Evolutionary conservation across 2,797 vertebrate genomes (phyloP).

Genomic region (Malurus leucopterus): DNA sequence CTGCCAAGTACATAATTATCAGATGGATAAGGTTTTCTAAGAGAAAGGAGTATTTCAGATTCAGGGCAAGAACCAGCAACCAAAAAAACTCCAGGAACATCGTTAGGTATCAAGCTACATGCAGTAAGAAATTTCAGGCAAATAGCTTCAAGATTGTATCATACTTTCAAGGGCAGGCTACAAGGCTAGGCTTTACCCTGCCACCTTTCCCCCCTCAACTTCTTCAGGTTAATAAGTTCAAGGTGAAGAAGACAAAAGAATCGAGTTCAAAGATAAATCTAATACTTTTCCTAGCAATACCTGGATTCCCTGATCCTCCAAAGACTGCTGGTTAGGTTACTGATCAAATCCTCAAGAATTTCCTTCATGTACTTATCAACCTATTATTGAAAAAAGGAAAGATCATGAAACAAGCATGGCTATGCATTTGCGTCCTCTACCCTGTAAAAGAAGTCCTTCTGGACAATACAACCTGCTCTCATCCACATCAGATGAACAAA

Average conservation of each 20-base stretch:
- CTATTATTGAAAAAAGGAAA: slow-evolving; percentile 65
- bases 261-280: not conserved
- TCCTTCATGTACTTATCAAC: slow-evolving; percentile 96
- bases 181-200: not conserved
- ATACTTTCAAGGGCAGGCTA: not conserved
- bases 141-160: not conserved
- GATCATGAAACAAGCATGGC: not conserved
- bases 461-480: not conserved
- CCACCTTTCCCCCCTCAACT: not conserved
- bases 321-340: slow-evolving; percentile 90
- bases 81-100: not conserved
- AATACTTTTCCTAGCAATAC: slow-evolving; percentile 55
- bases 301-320: slow-evolving; percentile 97
- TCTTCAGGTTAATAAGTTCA: not conserved
- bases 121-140: not conserved
- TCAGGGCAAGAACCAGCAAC: not conserved
- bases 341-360: slow-evolving; percentile 92
- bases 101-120: not conserved
- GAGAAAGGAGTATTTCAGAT: not conserved
- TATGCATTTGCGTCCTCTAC: not conserved
- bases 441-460: not conserved
- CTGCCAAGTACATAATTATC: not conserved
- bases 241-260: not conserved
- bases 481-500: not conserved
- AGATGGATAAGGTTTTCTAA: not conserved